Percentiles rank a stretch among this genome's conserved stretches.
Conservation (phyloP, 2,888 invertebrate species). For the Stramonita haemastoma region DNA sequence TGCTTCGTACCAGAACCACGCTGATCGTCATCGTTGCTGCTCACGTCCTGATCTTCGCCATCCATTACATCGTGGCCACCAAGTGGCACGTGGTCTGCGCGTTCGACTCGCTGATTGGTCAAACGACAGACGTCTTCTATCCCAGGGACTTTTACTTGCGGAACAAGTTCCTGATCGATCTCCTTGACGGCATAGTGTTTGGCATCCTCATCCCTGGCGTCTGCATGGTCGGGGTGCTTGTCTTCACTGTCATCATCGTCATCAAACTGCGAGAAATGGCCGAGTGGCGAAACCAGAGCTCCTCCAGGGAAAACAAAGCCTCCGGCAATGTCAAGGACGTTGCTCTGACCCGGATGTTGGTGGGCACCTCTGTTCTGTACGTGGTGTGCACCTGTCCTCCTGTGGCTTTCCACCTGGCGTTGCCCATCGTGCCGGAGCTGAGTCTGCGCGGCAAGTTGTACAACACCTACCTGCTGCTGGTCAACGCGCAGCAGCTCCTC, state of each 20-base stretch:
- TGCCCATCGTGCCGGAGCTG: slow-evolving; percentile 29
- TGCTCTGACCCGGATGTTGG: slow-evolving; percentile 33
- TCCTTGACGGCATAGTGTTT: slow-evolving; percentile 27
- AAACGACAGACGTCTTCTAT: not conserved
- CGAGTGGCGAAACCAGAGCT: slow-evolving; percentile 5
- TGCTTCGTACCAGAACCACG: slow-evolving; percentile 10
- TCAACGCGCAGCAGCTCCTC: slow-evolving; percentile 32
- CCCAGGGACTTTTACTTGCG: slow-evolving; percentile 2
- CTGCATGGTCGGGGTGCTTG: not conserved
- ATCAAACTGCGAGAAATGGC: slow-evolving; percentile 20
- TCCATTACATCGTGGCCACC: slow-evolving; percentile 10
- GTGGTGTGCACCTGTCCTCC: slow-evolving; percentile 25
- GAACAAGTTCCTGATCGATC: slow-evolving; percentile 15
- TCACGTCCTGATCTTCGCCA: not conserved
- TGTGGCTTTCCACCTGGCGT: slow-evolving; percentile 10
- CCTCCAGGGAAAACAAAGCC: not conserved
- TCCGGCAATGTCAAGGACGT: slow-evolving; percentile 5
- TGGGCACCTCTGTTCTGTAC: slow-evolving; percentile 29
- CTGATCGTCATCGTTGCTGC: not conserved
- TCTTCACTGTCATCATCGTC: slow-evolving; percentile 16
- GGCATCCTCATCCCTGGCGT: slow-evolving; percentile 20
- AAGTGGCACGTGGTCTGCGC: slow-evolving; percentile 21
- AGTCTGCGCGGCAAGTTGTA: slow-evolving; percentile 25
- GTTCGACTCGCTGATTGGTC: not conserved
- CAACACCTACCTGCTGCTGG: slow-evolving; percentile 24